Evolutionary conservation across 2,113 vertebrate genomes (phyloP).

Genomic region (Todiramphus chloris): DNA sequence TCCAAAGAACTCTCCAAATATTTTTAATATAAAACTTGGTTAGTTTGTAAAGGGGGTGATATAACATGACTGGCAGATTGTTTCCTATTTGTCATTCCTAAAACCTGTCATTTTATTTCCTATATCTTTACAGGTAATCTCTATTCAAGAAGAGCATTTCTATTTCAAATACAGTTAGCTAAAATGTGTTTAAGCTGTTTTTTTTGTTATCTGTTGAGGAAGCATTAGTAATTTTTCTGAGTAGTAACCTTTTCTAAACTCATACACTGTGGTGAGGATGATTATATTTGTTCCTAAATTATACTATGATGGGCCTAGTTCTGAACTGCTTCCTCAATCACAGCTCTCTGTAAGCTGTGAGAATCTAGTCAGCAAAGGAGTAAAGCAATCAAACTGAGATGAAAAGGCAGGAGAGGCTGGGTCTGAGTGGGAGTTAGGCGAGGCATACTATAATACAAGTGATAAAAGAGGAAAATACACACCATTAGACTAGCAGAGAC

Average conservation of each 20-base stretch:
- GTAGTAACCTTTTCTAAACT: neutral
- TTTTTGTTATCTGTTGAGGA: neutral
- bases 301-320: neutral
- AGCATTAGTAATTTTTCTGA: neutral
- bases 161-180: neutral
- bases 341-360: neutral
- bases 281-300: neutral
- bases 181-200: neutral
- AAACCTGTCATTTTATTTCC: neutral
- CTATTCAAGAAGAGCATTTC: neutral
- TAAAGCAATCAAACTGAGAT: slow-evolving; percentile 16
- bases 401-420: neutral
- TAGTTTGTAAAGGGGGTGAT: neutral
- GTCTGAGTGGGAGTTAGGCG: neutral
- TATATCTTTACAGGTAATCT: neutral
- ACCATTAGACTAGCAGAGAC: neutral
- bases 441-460: neutral
- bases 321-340: neutral
- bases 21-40: neutral
- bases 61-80: neutral
- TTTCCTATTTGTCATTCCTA: neutral
- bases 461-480: neutral
- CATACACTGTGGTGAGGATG: neutral
- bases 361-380: neutral
- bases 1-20: neutral